Base-by-base conservation (phyloP, 2,888 invertebrate species). In the Oligia fasciuncula region DNA sequence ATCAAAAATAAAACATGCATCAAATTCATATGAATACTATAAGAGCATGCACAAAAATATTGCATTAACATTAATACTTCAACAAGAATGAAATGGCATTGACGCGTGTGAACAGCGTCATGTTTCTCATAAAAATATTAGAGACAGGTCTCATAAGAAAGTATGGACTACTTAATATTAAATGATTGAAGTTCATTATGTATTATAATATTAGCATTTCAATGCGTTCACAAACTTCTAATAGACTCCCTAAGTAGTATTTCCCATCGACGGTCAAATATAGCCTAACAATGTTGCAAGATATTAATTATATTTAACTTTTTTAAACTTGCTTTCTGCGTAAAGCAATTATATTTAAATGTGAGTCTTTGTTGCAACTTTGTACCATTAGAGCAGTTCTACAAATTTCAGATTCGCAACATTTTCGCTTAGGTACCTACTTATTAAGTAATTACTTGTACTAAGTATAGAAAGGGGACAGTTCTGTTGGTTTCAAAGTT, bases 1-100 rank as follows among this genome's bases (percentile, higher is more conserved):
- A 96, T 96, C 96, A 96, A 96, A 96, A 96, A 96, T 96, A 96
- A 96, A 93, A 95, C 93, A 91, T 90, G 92, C 92, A 91, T 94
- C 90, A 90, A 91, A 93, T 92, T 88, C 74, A 90, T 91, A 93
- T 91, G 90, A 91, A 91, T 91, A 90, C 91, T 92, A 91, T 86
- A 91, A 93, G 92, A 93, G 91, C 88, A 92, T 91, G 90, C 94
- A 92, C 91, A 93, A 94, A 93, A 94, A 94, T 94, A 95, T 93
- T 90, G 91, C 91, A 91, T 93, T 90, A 90, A 91, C 89, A 85
- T 89, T 89, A 90, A 91, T 90, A 86, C 85, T 90, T 91, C 83
- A 89, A 89, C 86, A 89, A 86, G 87, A 89, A 88, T 90, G 84
- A 90, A 90, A 90, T 88, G 89, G 88, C 90, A 85, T 85, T 76